Conservation (phyloP, 1,140 invertebrate genomes). For the Drosophila bifasciata region DNA sequence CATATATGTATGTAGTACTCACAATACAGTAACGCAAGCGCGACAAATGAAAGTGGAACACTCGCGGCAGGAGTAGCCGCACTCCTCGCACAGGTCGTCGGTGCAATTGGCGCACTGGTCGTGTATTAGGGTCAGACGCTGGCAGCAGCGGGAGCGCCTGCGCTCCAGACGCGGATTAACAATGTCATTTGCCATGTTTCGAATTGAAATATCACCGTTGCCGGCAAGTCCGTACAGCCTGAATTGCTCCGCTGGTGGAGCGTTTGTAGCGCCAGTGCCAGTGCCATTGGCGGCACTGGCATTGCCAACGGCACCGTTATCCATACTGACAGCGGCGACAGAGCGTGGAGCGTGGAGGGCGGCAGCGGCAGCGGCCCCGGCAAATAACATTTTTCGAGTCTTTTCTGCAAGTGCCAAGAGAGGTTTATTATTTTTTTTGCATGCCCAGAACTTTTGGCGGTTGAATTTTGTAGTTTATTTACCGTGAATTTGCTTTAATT, state of each 20-base stretch:
- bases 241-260: constrained; percentile 9
- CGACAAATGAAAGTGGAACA: constrained; percentile 66
- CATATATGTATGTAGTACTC: constrained; percentile 39
- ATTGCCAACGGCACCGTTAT: too few relatives aligned
- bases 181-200: constrained; percentile 42
- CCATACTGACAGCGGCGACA: not conserved
- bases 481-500: constrained; percentile 74
- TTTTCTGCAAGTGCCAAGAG: not conserved
- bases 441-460: not conserved
- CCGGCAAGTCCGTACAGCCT: constrained; percentile 47
- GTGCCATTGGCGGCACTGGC: too few relatives aligned
- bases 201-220: constrained; percentile 52
- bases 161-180: constrained; percentile 47
- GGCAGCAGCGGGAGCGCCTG: constrained; percentile 55
- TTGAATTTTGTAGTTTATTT: constrained; percentile 11
- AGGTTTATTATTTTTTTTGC: not conserved
- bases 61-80: constrained; percentile 71
- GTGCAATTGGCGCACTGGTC: constrained; percentile 61
- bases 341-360: not conserved
- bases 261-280: not conserved
- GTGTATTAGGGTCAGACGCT: constrained; percentile 52
- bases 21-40: constrained; percentile 74
- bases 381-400: too few relatives aligned
- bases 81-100: constrained; percentile 69
- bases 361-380: not conserved